Conservation (phyloP, 2,888 invertebrate genomes). For the Lithophane socia region DNA sequence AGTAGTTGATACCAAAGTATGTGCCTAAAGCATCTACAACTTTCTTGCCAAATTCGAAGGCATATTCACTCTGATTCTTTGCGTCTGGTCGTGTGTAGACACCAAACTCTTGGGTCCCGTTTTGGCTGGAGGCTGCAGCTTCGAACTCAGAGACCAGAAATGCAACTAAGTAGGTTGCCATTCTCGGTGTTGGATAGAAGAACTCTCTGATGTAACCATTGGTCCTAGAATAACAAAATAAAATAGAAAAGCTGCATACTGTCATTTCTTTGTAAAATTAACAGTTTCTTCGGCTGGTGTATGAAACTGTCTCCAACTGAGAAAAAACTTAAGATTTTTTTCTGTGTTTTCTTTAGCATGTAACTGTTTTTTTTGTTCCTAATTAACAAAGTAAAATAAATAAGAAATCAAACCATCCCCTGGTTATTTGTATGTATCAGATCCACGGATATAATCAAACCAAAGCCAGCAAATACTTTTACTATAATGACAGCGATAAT, state of each 20-base stretch:
- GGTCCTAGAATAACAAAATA: conserved; percentile 70
- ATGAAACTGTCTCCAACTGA: neutral
- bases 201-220: conserved; percentile 92
- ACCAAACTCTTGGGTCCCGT: conserved; percentile 84
- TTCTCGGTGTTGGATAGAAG: conserved; percentile 91
- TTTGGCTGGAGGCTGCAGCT: conserved; percentile 72
- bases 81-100: conserved; percentile 93
- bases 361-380: neutral
- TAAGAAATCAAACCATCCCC: neutral
- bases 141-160: conserved; percentile 94
- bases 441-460: too few species aligned
- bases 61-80: conserved; percentile 92
- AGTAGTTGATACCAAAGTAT: conserved; percentile 91
- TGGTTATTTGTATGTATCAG: neutral
- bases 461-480: neutral
- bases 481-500: neutral
- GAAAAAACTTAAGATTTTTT: neutral
- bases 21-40: conserved; percentile 88
- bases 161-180: conserved; percentile 96
- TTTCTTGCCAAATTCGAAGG: conserved; percentile 90
- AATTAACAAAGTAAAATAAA: neutral
- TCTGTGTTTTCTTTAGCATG: neutral
- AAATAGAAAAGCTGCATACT: neutral
- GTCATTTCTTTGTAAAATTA: neutral
- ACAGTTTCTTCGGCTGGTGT: neutral